Conservation (phyloP, 1,140 invertebrate species). For the Bombus sibiricus region DNA sequence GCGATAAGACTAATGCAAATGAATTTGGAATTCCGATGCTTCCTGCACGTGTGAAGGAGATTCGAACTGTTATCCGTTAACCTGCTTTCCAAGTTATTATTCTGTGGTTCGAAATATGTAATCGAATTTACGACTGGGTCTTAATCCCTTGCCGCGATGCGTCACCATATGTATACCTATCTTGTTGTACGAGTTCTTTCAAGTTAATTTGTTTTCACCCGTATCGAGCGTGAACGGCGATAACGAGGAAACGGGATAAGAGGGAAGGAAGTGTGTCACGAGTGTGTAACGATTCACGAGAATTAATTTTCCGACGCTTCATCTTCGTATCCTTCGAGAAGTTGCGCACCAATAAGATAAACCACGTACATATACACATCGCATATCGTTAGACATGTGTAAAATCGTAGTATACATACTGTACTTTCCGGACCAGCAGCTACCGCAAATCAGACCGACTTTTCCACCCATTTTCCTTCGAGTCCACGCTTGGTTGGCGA, state of each 20-base stretch:
- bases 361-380: too few relatives aligned
- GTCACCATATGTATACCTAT: not conserved
- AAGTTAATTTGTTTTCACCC: not conserved
- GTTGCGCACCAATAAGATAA: not conserved
- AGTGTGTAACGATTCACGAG: not conserved
- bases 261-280: not conserved
- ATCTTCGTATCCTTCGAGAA: not conserved
- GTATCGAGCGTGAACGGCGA: not conserved
- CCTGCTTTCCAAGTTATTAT: not conserved
- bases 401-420: slow-evolving; percentile 67
- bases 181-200: not conserved
- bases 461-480: slow-evolving; percentile 76
- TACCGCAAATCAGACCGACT: slow-evolving; percentile 78
- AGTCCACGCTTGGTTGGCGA: not conserved
- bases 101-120: not conserved
- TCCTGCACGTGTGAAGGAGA: not conserved
- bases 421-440: slow-evolving; percentile 80
- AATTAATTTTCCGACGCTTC: not conserved
- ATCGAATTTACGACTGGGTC: not conserved
- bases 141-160: not conserved
- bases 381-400: too few relatives aligned
- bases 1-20: not conserved
- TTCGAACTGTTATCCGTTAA: not conserved
- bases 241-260: not conserved
- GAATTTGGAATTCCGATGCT: not conserved